Conservation (phyloP, 2,888 invertebrate genomes). For the Aphidius colemani region DNA sequence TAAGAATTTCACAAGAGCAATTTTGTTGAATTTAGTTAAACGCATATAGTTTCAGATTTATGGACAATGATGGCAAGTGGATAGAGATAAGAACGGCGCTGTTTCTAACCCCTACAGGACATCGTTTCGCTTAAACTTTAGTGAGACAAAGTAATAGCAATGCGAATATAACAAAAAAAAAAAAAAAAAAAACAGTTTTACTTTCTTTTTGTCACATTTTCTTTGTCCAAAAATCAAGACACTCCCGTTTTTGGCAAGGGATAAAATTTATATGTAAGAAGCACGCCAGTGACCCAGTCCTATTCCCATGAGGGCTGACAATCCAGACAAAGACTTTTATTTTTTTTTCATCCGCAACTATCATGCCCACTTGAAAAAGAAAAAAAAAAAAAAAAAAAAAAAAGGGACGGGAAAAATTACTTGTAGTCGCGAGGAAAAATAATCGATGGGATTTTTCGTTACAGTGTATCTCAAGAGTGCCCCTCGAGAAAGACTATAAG, state of each 20-base stretch:
- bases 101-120: too few species aligned
- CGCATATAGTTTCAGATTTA: too few species aligned
- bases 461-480: conserved; percentile 18
- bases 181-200: too few species aligned
- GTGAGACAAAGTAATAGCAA: too few species aligned
- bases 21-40: too few species aligned
- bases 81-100: too few species aligned
- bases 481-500: conserved; percentile 30
- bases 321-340: conserved; percentile 36
- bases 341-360: conserved; percentile 24
- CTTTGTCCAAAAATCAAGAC: conserved; percentile 15
- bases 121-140: too few species aligned
- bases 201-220: background rate
- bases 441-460: conserved; percentile 48
- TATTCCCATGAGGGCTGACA: conserved; percentile 20
- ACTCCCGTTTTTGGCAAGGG: background rate
- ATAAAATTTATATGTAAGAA: too few species aligned
- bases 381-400: conserved; percentile 18
- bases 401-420: background rate
- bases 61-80: too few species aligned
- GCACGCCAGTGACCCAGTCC: conserved; percentile 36
- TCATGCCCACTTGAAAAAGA: conserved; percentile 30
- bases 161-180: too few species aligned
- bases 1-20: too few species aligned
- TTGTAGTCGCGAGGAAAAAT: conserved; percentile 50